Base-by-base conservation (phyloP, 2,888 invertebrate species). In the Heliconius cydno region DNA sequence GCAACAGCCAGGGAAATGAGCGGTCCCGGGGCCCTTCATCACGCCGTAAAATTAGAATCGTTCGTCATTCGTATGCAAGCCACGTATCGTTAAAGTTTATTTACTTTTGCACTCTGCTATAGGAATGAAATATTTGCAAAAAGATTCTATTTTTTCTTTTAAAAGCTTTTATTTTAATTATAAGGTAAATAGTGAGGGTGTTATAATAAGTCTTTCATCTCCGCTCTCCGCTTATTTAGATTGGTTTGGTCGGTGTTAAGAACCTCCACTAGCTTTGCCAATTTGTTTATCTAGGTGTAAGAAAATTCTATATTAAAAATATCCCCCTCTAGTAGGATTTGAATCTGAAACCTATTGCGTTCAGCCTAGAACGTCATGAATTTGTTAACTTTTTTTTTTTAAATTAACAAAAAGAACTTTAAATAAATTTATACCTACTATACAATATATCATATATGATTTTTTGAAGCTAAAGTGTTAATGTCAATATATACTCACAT, bases 1-100 rank as follows among this genome's bases (percentile, higher is more conserved):
- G 90, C 92, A 92, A 91, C 92, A 91, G 91, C 91, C 92, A 93
- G 90, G 93, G 92, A 94, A 94, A 94, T 94, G 92, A 92, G 92
- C 84, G 34, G 34, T 34, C 34, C 34, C 34, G 88, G 90, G 85
- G 88, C 89, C 91, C 91, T 92, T 90, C 91, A 91, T 93, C 92
- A 92, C 92, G 90, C 89, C 90, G 90, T 91, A 90, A 91, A 94
- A 94, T 94, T 92, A 92, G 91, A 91, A 90, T 90, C 86, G 88
- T 87, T 85, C 85, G 85, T 86, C 86, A 86, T 88, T 88, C 84
- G 86, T 85, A 92, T 91, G 90, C 93, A 83, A 84, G 88, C 90
- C 93, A 92, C 94, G 93, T 90, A 90, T 88, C 87, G 79, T 84
- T 83, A 88, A 91, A 92, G 90, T 93, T 94, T 94, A 92, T 93